Evolutionary conservation across 2,888 invertebrate species (phyloP).

Genomic region (Idaea aversata): DNA sequence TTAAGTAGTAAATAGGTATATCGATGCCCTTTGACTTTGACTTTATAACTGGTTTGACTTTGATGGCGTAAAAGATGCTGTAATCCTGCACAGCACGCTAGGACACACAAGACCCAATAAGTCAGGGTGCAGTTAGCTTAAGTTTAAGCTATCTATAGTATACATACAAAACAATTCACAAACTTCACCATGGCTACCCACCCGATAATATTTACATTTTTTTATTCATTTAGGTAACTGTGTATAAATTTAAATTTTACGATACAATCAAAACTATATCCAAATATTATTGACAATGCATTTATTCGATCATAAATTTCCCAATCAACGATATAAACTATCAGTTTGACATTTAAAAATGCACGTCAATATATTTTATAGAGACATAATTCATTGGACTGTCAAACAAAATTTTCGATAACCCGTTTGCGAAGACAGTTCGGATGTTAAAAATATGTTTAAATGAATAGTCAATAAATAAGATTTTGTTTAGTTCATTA

Average conservation of each 20-base stretch:
- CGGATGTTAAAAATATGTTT: not conserved
- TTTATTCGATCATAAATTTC: constrained; percentile 11
- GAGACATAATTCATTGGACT: constrained; percentile 29
- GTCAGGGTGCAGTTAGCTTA: too few relatives aligned
- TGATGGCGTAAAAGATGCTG: too few relatives aligned
- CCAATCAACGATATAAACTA: constrained; percentile 11
- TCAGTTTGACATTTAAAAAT: constrained; percentile 21
- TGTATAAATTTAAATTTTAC: constrained; percentile 6
- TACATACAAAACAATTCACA: too few relatives aligned
- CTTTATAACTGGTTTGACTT: too few relatives aligned
- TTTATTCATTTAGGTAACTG: not conserved
- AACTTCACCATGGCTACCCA: too few relatives aligned
- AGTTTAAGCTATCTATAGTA: too few relatives aligned
- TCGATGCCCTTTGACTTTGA: too few relatives aligned
- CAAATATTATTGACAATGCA: constrained; percentile 13
- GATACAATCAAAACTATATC: constrained; percentile 8
- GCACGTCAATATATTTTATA: constrained; percentile 10
- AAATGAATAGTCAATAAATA: not conserved
- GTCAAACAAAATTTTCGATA: constrained; percentile 33
- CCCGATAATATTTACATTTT: too few relatives aligned
- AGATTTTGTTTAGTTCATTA: not conserved
- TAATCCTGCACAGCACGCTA: too few relatives aligned
- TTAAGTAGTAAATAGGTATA: too few relatives aligned
- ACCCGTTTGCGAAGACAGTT: constrained; percentile 18
- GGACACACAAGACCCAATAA: too few relatives aligned